Base-by-base conservation (phyloP, 2,113 vertebrate genomes). In the Takifugu flavidus region DNA sequence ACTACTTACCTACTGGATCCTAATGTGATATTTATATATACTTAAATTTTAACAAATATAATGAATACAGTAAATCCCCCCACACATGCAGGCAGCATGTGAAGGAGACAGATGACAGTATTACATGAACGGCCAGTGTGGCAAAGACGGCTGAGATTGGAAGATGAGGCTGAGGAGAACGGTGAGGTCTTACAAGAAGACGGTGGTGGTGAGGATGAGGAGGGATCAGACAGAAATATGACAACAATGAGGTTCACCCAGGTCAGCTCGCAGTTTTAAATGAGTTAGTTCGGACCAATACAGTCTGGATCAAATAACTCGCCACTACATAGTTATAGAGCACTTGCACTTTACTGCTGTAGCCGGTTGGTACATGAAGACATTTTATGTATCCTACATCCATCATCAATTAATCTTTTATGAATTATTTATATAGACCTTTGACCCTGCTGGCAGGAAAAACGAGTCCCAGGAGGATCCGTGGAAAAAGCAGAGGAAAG, bases 341-440 rank as follows among this genome's bases (percentile, higher is more conserved):
- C 5, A 39, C 34, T 39, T 39, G 6, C 34, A 39, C 31, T 39
- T 39, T 39, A 39, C 34, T 39, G 34, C 34, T 39, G 7, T 39
- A 39, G 7, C 34, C 2, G 34, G 34, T 39, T 39, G 6, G 34
- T 39, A 39, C 34, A 10, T 11, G 8, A 4, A 10, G 34, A 39
- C 6, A 39, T 10, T 10, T 10, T 39, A 45, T 45, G 13, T 45
- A 13, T 45, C 44, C 14, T 15, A 15, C 44, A 39, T 39, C 12
- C 42, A 56, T 60, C 57, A 59, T 56, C 28, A 42, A 47, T 8
- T 68, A 20, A 66, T 77, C 34, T 4, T 7, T 20, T 53, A 68
- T 68, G 52, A 78, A 75, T 78, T 67, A 77, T 68, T 75, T 55
- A 83, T 72, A 46, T 39, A 1, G 44, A 45, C 27, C 49, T 64